Percentiles rank a stretch among this genome's conserved stretches.
Evolutionary conservation across 2,797 vertebrate genomes (phyloP).

Genomic region (Hypotaenidia okinawae): DNA sequence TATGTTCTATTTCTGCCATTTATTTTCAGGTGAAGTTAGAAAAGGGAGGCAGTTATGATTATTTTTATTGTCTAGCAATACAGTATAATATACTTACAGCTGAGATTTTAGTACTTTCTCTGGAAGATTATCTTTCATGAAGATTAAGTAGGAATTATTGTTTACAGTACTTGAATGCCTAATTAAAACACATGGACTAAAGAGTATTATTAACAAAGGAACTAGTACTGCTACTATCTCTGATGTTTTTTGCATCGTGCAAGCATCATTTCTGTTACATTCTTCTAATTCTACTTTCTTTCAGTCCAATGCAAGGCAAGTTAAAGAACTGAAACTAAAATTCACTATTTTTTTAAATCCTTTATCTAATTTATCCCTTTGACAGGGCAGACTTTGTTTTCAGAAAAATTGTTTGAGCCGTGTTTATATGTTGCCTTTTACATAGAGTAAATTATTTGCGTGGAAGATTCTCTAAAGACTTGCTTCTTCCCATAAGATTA

Average conservation of each 20-base stretch:
- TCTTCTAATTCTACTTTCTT: not conserved
- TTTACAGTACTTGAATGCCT: not conserved
- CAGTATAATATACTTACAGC: not conserved
- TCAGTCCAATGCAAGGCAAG: not conserved
- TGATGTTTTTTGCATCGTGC: not conserved
- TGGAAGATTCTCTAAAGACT: not conserved
- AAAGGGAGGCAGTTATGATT: not conserved
- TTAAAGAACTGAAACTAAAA: not conserved
- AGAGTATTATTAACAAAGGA: not conserved
- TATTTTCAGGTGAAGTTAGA: constrained; percentile 8
- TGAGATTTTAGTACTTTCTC: not conserved
- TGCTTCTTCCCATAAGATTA: not conserved
- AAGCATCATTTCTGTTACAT: not conserved
- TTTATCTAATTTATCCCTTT: not conserved
- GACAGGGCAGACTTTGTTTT: not conserved
- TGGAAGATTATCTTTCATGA: not conserved
- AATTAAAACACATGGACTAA: not conserved
- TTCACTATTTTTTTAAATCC: not conserved
- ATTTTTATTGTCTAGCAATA: not conserved
- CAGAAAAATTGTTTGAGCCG: not conserved
- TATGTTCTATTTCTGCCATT: not conserved
- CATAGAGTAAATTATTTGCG: not conserved
- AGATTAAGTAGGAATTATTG: not conserved
- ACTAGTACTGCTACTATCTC: not conserved
- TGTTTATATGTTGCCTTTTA: not conserved